These are phyloP conservation scores for Furcifer pardalis DNA, from an alignment of 2,797 vertebrate species.

Conservation along the genomic window DNA sequence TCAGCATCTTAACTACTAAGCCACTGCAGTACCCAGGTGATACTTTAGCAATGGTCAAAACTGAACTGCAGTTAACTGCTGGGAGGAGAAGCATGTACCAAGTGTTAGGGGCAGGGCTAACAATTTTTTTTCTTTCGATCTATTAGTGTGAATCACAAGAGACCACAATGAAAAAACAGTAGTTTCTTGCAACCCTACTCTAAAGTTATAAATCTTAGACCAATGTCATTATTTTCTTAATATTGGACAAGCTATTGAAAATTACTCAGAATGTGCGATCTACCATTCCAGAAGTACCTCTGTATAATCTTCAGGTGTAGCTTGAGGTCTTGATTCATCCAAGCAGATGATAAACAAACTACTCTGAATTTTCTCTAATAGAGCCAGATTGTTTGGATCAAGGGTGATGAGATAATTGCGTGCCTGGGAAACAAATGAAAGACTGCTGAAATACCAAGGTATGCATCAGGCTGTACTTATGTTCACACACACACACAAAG, in stretches of 20 bases:
- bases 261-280: background rate
- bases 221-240: conserved; percentile 6
- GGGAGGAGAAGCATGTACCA: too few relatives aligned
- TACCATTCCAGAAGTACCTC: conserved; percentile 76
- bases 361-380: conserved; percentile 91
- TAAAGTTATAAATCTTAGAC: background rate
- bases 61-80: too few relatives aligned
- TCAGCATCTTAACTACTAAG: too few relatives aligned
- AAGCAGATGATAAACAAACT: conserved; percentile 85
- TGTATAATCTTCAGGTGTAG: conserved; percentile 85
- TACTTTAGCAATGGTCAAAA: too few relatives aligned
- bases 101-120: too few relatives aligned
- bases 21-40: too few relatives aligned
- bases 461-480: background rate
- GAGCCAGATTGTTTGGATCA: conserved; percentile 85
- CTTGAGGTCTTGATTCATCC: conserved; percentile 85
- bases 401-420: conserved; percentile 89
- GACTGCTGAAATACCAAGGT: conserved; percentile 42
- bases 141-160: too few relatives aligned
- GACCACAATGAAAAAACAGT: too few relatives aligned
- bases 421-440: conserved; percentile 74
- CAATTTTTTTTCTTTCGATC: too few relatives aligned
- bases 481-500: background rate
- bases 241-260: background rate
- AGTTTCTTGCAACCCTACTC: background rate